Evolutionary conservation across 2,888 invertebrate species (phyloP), one percentile per base, ranked within the genome.

Genomic region (Limnephilus auricula): DNA sequence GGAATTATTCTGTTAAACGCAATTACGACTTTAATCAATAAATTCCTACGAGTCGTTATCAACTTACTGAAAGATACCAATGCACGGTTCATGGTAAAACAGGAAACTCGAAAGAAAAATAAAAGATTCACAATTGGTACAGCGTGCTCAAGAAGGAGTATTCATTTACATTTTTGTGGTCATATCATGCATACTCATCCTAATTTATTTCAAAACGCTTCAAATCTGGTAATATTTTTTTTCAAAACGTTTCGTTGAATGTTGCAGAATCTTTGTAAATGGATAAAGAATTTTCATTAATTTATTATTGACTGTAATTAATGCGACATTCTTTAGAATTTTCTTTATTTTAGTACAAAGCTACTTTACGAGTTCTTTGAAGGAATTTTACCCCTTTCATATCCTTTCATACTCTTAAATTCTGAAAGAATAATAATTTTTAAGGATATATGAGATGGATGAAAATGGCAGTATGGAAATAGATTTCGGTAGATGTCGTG

Each of bases 331-430:
- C 12, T 85, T 85, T 30, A 45, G 45, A 10, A 85, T 45, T 85
- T n/a, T 13, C 30, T 85, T 31, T 45, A 30, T 85, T 85, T 85
- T 45, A 85, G 85, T 85, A 85, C 30, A 45, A 32, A 85, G n/a
- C 45, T 85, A 2, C 85, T 30, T 85, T 45, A n/a, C 85, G n/a
- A 84, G 32, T 32, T 37, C 37, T 84, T 37, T 84, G 84, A 84
- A 84, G n/a, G 15, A 34, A 37, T 82, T 82, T 34, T 82, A 34
- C 13, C 6, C 15, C 65, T 34, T 37, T 32, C 34, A 32, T 25
- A 34, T 82, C 34, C 25, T 34, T 18, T 25, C 15, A 31, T 34
- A 34, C 31, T 80, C 25, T 34, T 82, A 10, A 32, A 34, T 82
- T 32, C 18, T 34, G 4, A 45, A 45, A 15, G 10, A 45, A 45